Conservation (phyloP, 1,140 invertebrate genomes). For the Zeugodacus cucurbitae region DNA sequence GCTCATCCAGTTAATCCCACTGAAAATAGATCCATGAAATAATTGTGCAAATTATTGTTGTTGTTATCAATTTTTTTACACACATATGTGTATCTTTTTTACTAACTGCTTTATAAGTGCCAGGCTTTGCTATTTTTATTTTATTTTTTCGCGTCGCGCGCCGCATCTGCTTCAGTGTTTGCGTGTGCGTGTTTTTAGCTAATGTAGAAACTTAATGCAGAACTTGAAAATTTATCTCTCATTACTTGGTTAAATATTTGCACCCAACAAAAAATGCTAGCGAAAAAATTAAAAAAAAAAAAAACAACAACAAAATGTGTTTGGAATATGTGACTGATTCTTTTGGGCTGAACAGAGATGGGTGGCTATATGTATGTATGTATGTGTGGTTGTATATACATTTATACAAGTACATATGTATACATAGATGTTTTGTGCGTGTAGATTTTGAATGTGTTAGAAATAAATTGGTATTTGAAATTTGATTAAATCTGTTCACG, state of each 20-base stretch:
- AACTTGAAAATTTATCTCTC: constrained; percentile 30
- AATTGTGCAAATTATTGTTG: constrained; percentile 31
- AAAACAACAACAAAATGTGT: constrained; percentile 12
- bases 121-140: background rate
- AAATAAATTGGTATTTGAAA: background rate
- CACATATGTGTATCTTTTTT: background rate
- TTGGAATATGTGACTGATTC: background rate
- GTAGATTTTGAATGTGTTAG: background rate
- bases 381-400: background rate
- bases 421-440: background rate
- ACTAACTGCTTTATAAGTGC: background rate
- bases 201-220: constrained; percentile 1
- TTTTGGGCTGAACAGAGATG: background rate
- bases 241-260: constrained; percentile 34
- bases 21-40: constrained; percentile 38
- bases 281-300: background rate
- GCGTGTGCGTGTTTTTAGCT: background rate
- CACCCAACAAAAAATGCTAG: background rate
- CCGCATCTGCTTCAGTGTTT: background rate
- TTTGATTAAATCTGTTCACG: constrained; percentile 10
- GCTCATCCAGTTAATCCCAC: constrained; percentile 30
- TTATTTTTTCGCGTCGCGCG: background rate
- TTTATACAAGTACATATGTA: background rate
- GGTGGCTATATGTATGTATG: background rate
- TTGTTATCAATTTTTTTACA: background rate